These are phyloP conservation scores for Carcharodon carcharias DNA, from an alignment of 2,797 vertebrate species.

Conservation along the genomic window DNA sequence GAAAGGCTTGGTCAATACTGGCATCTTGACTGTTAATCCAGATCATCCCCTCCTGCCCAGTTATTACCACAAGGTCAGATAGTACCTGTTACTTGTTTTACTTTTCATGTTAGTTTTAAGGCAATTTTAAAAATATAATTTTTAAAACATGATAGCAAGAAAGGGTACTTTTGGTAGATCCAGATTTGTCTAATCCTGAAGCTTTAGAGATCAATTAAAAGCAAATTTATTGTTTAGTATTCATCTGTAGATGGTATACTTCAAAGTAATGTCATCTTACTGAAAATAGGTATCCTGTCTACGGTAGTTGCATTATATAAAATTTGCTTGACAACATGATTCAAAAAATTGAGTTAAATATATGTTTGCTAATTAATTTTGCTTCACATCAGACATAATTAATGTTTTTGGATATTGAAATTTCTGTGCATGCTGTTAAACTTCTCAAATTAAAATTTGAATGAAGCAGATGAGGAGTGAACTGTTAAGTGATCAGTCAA, in stretches of 20 bases:
- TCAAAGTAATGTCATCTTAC: background rate
- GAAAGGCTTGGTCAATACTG: constrained; percentile 94
- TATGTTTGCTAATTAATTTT: background rate
- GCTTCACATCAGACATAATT: background rate
- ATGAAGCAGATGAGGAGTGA: background rate
- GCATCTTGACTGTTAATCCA: constrained; percentile 65
- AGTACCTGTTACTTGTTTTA: background rate
- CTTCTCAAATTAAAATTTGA: no score
- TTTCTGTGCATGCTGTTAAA: no score
- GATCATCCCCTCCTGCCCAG: constrained; percentile 77
- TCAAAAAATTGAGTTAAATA: background rate
- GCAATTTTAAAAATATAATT: no score
- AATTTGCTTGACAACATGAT: background rate
- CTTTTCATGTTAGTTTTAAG: background rate
- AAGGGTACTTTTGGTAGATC: background rate
- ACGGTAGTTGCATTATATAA: background rate
- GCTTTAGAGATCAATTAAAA: background rate
- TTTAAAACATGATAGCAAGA: no score
- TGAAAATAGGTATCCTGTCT: background rate
- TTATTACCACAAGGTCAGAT: constrained; percentile 69
- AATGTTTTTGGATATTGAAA: background rate
- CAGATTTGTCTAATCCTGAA: background rate
- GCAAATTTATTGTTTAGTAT: background rate
- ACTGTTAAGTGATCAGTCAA: no score
- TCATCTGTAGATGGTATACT: background rate